Base-by-base conservation (phyloP, 2,113 vertebrate species). In the Mobula hypostoma region DNA sequence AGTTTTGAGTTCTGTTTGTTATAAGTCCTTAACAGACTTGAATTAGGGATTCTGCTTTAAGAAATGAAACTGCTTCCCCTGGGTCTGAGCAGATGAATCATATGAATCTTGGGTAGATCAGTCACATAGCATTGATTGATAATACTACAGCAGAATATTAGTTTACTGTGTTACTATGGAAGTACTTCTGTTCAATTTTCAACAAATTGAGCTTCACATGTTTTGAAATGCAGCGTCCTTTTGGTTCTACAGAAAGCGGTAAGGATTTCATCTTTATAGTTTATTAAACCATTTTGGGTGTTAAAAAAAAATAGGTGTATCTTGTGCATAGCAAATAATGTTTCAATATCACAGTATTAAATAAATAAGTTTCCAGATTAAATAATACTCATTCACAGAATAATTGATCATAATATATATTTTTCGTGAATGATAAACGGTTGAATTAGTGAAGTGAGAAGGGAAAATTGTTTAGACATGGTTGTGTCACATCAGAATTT, bases 401-500 rank as follows among this genome's bases (percentile, higher is more conserved):
- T 61, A 72, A 24, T 92, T 72, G 66, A 72, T 21, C 17, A 11
- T 92, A 48, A 27, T 9, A 36, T 27, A 74, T 93, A 14, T 21
- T 74, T 74, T 85, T 91, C 27, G 82, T 58, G 8, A 66, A 17
- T 29, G 85, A 7, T 8, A 15, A 68, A 72, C 17, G 24, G 56
- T 61, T n/a, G n/a, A 32, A 66, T 66, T 29, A n/a, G 36, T 88
- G 85, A 88, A 85, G 15, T 63, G 56, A 87, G 27, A 7, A 0
- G n/a, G 58, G 15, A 66, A 40, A 66, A 5, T 29, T 8, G n/a
- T 66, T 87, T 88, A 61, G 29, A 2, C 66, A 8, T 66, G 63
- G 29, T 32, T 32, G 29, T 66, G 27, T 95, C 95, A 95, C 96
- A 94, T 95, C 95, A 95, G 94, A 68, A 95, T 88, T 93, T 85